phyloP scores from a whole-genome alignment of 2,797 vertebrate species.

The Myotis pilosus region DNA sequence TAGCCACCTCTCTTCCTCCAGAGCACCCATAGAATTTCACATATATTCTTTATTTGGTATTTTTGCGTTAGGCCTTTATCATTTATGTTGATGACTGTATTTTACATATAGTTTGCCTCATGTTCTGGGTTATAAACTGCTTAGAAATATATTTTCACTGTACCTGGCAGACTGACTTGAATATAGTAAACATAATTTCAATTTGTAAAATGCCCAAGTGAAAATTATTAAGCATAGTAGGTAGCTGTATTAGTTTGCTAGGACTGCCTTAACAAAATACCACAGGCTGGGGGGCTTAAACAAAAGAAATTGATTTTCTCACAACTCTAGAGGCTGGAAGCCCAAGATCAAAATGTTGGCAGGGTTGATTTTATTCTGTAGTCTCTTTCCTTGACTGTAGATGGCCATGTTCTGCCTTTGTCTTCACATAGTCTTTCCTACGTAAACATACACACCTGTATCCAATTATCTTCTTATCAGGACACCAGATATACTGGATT shows the following conservation, averaged over 20 bases:
- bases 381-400: background rate
- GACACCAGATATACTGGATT: background rate
- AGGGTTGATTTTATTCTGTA: background rate
- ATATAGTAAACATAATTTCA: slow-evolving; percentile 10
- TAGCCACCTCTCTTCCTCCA: background rate
- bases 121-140: background rate
- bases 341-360: background rate
- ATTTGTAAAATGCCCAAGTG: slow-evolving; percentile 31
- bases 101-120: background rate
- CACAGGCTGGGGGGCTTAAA: background rate
- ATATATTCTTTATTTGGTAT: background rate
- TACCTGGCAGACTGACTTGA: slow-evolving; percentile 6
- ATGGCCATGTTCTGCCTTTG: background rate
- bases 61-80: background rate
- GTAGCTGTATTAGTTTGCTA: background rate
- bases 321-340: background rate
- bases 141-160: slow-evolving; percentile 13
- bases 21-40: background rate
- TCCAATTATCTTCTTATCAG: background rate
- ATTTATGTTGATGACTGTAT: background rate
- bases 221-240: background rate
- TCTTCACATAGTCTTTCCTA: background rate
- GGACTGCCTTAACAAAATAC: background rate
- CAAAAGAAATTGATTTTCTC: slow-evolving; percentile 20
- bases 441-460: background rate